Percentiles rank a stretch among this genome's conserved stretches.
Conservation (phyloP, 2,888 invertebrate species). For the Thecophora atra region DNA sequence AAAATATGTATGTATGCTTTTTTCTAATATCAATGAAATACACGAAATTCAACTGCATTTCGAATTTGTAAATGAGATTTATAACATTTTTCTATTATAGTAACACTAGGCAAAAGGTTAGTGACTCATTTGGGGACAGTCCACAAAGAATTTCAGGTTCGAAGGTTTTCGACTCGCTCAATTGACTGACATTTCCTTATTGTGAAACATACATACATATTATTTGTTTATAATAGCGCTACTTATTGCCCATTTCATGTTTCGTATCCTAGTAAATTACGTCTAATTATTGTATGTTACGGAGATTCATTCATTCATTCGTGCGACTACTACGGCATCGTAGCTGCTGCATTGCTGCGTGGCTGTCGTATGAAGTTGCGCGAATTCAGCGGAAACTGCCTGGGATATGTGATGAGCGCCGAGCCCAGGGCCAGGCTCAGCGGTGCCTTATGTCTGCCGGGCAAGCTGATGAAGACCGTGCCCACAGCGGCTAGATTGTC, state of each 20-base stretch:
- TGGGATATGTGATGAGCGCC: slow-evolving; percentile 72
- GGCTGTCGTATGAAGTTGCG: slow-evolving; percentile 62
- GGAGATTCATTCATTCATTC: slow-evolving; percentile 8
- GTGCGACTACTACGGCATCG: slow-evolving; percentile 13
- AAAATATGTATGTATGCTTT: not conserved
- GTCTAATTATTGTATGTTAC: slow-evolving; percentile 31
- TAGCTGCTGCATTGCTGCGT: slow-evolving; percentile 40
- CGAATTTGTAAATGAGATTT: not conserved
- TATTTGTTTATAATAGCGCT: no score
- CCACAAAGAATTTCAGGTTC: not conserved
- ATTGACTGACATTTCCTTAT: no score
- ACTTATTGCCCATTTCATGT: not conserved
- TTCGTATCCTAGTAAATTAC: slow-evolving; percentile 22
- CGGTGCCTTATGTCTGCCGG: slow-evolving; percentile 83
- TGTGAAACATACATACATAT: no score
- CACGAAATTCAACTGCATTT: not conserved
- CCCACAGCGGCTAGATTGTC: slow-evolving; percentile 92
- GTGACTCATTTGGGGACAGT: not conserved
- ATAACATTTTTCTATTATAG: not conserved
- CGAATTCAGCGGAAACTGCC: slow-evolving; percentile 68
- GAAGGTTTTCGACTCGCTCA: no score
- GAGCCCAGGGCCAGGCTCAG: slow-evolving; percentile 84
- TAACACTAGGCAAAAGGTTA: not conserved
- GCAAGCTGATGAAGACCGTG: slow-evolving; percentile 88
- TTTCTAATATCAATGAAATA: not conserved